Base-by-base conservation (phyloP, 2,888 invertebrate species). In the Netelia fuscicornis region DNA sequence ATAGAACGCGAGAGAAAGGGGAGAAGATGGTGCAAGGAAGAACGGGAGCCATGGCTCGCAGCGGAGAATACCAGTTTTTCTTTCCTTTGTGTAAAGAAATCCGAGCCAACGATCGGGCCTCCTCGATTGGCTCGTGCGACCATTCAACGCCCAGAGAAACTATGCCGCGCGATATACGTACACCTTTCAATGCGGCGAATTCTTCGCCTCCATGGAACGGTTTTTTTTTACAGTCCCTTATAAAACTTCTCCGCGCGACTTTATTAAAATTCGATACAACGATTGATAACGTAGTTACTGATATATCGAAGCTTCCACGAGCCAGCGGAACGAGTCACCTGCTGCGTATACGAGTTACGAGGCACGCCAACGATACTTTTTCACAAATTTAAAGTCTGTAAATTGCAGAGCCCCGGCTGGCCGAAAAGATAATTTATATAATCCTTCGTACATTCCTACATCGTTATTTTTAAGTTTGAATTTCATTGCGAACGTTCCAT, bases 41-140 rank as follows among this genome's bases (percentile, higher is more conserved):
- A 84, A 62, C 48, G 52, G 77, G 52, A 65, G 30, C 60, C 0
- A 56, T 17, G 58, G 54, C 54, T 60, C 64, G 64, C 72, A 54
- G 30, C 68, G 42, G 52, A 52, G 54, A 56, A 70, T 79, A 6
- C 37, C 52, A 64, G 11, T 64, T 75, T 79, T 78, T 72, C 65
- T 54, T 13, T 65, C 54, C 48, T 79, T 70, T 70, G 56, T 70
- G 11, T 42, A 64, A 68, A 54, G 48, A 74, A 67, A 70, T 44
- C 70, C 44, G 52, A 60, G 58, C 70, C 68, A 80, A 65, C 75
- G 23, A 80, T 80, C 80, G 65, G 80, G 71, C 70, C 52, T 56
- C 56, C 64, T 52, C 58, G 54, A 75, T 64, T 64, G 44, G 74
- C 70, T 71, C 44, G 62, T 10, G 20, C 54, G 25, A 65, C n/a